Conservation (phyloP, 1,140 invertebrate genomes). For the Branchinecta lindahli region DNA sequence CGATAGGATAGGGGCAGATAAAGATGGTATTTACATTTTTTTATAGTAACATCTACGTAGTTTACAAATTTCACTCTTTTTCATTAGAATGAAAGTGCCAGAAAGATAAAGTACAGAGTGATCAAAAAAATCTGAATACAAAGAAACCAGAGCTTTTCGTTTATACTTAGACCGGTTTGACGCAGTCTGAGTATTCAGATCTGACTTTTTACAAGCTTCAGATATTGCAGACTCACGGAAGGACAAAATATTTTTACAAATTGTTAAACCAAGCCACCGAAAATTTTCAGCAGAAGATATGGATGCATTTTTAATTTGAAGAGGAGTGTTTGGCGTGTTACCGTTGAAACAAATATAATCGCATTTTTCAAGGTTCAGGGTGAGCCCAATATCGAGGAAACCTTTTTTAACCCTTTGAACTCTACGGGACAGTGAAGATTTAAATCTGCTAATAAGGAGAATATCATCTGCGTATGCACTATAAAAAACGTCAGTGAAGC, state of each 20-base stretch:
- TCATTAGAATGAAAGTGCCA: not conserved
- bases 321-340: not conserved
- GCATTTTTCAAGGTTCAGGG: not conserved
- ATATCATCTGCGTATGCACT: not conserved
- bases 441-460: slow-evolving; percentile 4
- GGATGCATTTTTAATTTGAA: no score
- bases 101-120: slow-evolving; percentile 9
- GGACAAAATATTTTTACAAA: slow-evolving; percentile 6
- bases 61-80: not conserved
- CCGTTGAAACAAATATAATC: not conserved
- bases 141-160: not conserved
- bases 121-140: not conserved
- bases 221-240: not conserved
- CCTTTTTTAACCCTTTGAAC: not conserved
- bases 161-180: not conserved
- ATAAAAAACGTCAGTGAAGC: not conserved
- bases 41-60: slow-evolving; percentile 8
- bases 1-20: not conserved
- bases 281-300: not conserved
- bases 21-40: not conserved
- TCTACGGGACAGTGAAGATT: not conserved
- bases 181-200: not conserved
- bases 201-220: not conserved
- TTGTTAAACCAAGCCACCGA: slow-evolving; percentile 10
- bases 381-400: not conserved